Evolutionary conservation across 2,888 invertebrate genomes (phyloP), one percentile per base, ranked within the genome.

Genomic region (Harmothoe impar): DNA sequence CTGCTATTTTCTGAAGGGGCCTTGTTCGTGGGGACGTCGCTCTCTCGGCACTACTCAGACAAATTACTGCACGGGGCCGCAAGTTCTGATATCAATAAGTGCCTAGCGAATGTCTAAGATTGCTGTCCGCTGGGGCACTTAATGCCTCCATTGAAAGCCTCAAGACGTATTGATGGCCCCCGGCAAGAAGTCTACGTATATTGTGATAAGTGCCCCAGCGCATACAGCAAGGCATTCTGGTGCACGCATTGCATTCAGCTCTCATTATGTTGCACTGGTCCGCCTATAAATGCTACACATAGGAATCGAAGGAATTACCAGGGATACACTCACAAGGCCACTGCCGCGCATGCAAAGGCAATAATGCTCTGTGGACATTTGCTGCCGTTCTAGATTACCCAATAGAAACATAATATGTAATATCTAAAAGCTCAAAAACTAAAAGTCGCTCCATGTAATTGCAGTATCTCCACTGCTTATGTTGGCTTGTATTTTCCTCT

Each of bases 71-170:
- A 35, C 81, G 17, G 81, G 23, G 35, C 23, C 43, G 23, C 35
- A 20, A 43, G 23, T 81, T 81, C 81, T 81, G 81, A 43, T 81
- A 43, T 81, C 81, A 81, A 81, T 81, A 43, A 81, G 81, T 35
- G 81, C 35, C 33, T 17, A 43, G 33, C 35, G 81, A 81, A 81
- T 43, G 81, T 81, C 81, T 43, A 15, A 20, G 81, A 81, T 35
- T 81, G 81, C 43, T 43, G 43, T 20, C 81, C 81, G 17, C 81
- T 20, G 29, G 29, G 25, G 72, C 72, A 72, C 72, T 72, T 29
- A 72, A 29, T 29, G 72, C 17, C 72, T 25, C n/a, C 72, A 72
- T 72, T 72, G 29, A 72, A 72, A 72, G 72, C 72, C 72, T 72
- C 29, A n/a, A n/a, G 72, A 72, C 72, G 72, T 72, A 72, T 72